These are phyloP conservation scores for Eurosta solidaginis DNA, from an alignment of 1,140 invertebrate genomes.

Conservation along the genomic window DNA sequence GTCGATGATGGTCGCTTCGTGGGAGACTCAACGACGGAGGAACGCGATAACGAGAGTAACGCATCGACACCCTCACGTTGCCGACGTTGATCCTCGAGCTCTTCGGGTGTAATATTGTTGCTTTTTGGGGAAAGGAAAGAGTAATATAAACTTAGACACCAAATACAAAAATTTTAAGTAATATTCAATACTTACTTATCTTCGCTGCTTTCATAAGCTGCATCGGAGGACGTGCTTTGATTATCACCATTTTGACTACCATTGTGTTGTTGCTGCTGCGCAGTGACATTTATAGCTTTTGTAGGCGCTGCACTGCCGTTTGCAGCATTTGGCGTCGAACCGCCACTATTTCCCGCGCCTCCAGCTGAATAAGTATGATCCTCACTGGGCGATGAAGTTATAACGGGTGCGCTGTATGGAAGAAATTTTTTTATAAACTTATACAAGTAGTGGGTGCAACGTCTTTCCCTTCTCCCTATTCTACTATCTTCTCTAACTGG, in stretches of 20 bases:
- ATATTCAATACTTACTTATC: conserved; percentile 59
- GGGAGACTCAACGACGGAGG: conserved; percentile 48
- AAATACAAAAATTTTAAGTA: too few relatives aligned
- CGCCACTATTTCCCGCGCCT: conserved; percentile 51
- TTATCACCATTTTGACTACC: conserved; percentile 40
- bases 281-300: too few relatives aligned
- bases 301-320: conserved; percentile 42
- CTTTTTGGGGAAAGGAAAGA: conserved; percentile 35
- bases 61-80: conserved; percentile 81
- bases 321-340: conserved; percentile 14
- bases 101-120: conserved; percentile 57
- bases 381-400: conserved; percentile 75
- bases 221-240: conserved; percentile 60
- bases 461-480: too few relatives aligned
- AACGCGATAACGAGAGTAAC: conserved; percentile 62
- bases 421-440: too few relatives aligned
- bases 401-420: conserved; percentile 64
- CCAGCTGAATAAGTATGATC: conserved; percentile 77
- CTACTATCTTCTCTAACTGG: too few relatives aligned
- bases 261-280: not conserved
- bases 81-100: conserved; percentile 74
- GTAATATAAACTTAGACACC: not conserved
- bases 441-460: too few relatives aligned
- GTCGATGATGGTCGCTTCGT: conserved; percentile 55
- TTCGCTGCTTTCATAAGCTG: conserved; percentile 63